phyloP scores from a whole-genome alignment of 64 coral and sea anemone species.

The Stylophora pistillata region DNA sequence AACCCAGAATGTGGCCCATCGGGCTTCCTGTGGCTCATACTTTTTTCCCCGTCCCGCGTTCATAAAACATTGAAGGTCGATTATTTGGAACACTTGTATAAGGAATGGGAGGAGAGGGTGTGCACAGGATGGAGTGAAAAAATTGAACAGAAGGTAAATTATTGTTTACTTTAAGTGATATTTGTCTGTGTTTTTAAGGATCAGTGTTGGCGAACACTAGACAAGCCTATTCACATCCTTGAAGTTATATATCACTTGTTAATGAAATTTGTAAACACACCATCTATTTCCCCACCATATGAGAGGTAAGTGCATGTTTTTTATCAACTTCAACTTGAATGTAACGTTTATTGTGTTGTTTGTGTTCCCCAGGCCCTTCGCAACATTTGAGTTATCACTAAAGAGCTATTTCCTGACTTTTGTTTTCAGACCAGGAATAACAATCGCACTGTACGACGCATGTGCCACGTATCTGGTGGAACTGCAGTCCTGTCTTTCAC shows the following conservation, averaged over 20 bases:
- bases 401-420: neutral
- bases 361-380: neutral
- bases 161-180: neutral
- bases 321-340: no score
- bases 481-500: conserved; percentile 89
- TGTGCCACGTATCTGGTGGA: conserved; percentile 97
- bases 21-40: no score
- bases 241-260: conserved; percentile 92
- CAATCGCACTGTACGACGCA: conserved; percentile 92
- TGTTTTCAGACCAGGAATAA: conserved; percentile 72
- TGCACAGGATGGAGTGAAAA: neutral
- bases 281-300: conserved; percentile 79
- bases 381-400: neutral
- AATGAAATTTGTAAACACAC: conserved; percentile 70
- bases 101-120: neutral
- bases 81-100: no score
- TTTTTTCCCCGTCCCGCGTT: no score
- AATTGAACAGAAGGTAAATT: neutral
- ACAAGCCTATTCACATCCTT: conserved; percentile 86
- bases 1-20: no score
- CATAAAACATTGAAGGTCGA: no score
- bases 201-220: conserved; percentile 81
- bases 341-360: neutral
- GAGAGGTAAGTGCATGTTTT: conserved; percentile 61
- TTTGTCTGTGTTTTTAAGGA: conserved; percentile 55